Evolutionary conservation across 1,140 invertebrate genomes (phyloP), one percentile per base, ranked within the genome.

Genomic region (Gonatopus flavifemur): DNA sequence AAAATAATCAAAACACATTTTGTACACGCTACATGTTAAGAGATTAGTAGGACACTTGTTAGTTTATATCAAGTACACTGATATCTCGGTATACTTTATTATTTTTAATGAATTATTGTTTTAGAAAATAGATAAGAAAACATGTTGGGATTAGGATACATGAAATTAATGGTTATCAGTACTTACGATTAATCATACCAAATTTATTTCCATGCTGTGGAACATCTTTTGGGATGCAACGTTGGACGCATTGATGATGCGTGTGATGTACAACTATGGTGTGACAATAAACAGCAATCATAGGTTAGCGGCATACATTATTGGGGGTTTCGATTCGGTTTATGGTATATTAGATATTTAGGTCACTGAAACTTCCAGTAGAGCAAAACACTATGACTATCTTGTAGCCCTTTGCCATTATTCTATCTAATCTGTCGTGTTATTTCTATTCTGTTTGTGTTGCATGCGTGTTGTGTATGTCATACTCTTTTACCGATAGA

Each of bases 171-270:
- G 25, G 49, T 41, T 35, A 54, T 62, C 35, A 35, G n/a, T n/a
- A n/a, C n/a, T 50, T 56, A 56, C 21, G 33, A 69, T 62, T 66
- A 70, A 70, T 68, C 47, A 58, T 64, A 35, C 66, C 50, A 51
- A 52, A 67, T 76, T 70, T 76, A 70, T 76, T 78, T 78, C 59
- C 75, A 78, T 78, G 76, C 71, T 69, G 68, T 73, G 69, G 64
- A 70, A 68, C 72, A 65, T 76, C 66, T 72, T 59, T 67, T 74
- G 59, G 74, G 74, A 64, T 74, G 68, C 59, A 72, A 73, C 77
- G 74, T 69, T 64, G 76, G 75, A 74, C 75, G 66, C 60, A 62
- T 66, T 72, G 66, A 65, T 76, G 62, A 61, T 61, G 62, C 64
- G 64, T 69, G 62, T 69, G 72, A 75, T 76, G 72, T 76, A 54